Percentiles rank a stretch among this genome's conserved stretches.
phyloP scores from a whole-genome alignment of 2,797 vertebrate genomes.

The Sebastolobus alascanus region DNA sequence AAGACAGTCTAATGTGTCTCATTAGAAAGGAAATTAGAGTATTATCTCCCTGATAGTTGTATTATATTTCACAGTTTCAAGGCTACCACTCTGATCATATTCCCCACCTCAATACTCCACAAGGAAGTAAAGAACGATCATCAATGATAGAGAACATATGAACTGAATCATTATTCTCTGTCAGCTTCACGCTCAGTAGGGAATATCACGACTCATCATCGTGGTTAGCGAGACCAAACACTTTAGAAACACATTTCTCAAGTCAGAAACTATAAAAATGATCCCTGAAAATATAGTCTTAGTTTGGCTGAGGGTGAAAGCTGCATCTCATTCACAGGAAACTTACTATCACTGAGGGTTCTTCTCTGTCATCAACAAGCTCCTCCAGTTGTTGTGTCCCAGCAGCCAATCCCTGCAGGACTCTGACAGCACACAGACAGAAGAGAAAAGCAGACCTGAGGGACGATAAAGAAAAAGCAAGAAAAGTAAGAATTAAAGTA shows the following conservation, averaged over 20 bases:
- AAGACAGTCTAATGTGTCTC: no score
- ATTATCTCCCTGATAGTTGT: no score
- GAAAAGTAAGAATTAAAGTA: no score
- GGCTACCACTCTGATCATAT: constrained; percentile 6
- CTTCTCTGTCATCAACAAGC: neutral
- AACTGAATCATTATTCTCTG: neutral
- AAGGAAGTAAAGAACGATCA: neutral
- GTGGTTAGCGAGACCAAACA: constrained; percentile 49
- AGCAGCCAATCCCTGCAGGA: no score
- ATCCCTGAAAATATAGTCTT: constrained; percentile 36
- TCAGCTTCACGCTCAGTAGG: constrained; percentile 42
- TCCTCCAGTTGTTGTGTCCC: no score
- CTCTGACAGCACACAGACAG: no score
- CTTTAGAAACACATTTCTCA: constrained; percentile 59
- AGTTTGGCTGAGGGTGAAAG: fast-evolving
- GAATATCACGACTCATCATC: constrained; percentile 70
- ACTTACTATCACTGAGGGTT: neutral
- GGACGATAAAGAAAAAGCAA: no score
- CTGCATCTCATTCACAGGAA: fast-evolving
- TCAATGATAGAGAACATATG: neutral
- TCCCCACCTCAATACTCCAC: neutral
- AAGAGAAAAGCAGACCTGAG: no score
- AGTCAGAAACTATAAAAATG: constrained; percentile 78
- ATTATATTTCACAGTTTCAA: no score
- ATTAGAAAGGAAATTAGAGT: no score